Evolutionary conservation across 2,888 invertebrate species (phyloP), one percentile per base, ranked within the genome.

Genomic region (Cyclophora albipunctata): DNA sequence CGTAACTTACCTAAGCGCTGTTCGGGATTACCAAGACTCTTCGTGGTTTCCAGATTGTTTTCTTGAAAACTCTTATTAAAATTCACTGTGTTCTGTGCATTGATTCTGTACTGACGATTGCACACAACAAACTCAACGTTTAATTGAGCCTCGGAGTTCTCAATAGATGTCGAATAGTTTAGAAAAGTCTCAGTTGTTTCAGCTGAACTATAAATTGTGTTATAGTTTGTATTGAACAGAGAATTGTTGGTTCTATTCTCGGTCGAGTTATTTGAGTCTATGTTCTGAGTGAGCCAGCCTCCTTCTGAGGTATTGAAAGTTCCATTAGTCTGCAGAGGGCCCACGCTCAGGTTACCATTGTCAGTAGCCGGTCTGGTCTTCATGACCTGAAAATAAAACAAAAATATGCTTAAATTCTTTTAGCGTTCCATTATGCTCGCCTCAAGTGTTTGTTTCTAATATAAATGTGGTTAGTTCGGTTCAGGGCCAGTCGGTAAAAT

Each of bases 21-120:
- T 64, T 67, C 62, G 57, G 64, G 53, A 52, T 55, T 62, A 66
- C 53, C 65, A 67, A 48, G 51, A 51, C 51, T 55, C 66, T 67
- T 75, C 37, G 37, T 37, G 4, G 37, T 5, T 4, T 37, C 58
- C 58, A 46, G 62, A 47, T 60, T 67, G 62, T 46, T 63, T 66
- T 60, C 64, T 69, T 55, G 58, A 58, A 48, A 58, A 45, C 45
- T 56, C 47, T 63, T 67, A 35, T 56, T 55, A 52, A 65, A 65
- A 54, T 67, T 67, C 52, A 65, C 60, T 59, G 71, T 72, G 50
- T 73, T 76, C 52, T 70, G 68, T 49, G 66, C 68, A 62, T 79
- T 81, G 57, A 86, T 71, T 60, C 75, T 71, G 59, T 83, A 87
- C 55, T 82, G 84, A 54, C 63, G 74, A 61, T 87, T 86, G 64